phyloP scores from a whole-genome alignment of 30 jellyfish, hydroid and myxozoan genomes.

The Cassiopea andromeda region DNA sequence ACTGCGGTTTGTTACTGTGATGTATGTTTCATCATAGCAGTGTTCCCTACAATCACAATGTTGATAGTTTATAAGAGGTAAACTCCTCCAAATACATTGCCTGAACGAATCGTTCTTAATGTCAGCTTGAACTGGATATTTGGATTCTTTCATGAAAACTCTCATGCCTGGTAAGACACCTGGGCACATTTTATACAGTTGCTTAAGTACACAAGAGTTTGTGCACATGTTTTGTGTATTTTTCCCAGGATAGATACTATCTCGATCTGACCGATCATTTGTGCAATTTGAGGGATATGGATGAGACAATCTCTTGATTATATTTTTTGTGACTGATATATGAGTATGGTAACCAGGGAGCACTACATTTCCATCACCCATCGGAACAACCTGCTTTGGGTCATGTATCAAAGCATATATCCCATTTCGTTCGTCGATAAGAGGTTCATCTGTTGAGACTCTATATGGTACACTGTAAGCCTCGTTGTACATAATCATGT shows the following conservation, averaged over 20 bases:
- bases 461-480: not conserved
- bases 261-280: not conserved
- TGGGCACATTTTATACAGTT: not conserved
- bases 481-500: conserved; percentile 34
- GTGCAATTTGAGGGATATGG: conserved; percentile 14
- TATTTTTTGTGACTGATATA: not conserved
- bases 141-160: not conserved
- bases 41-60: conserved; percentile 1
- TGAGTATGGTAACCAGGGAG: conserved; percentile 41
- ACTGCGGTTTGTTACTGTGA: not conserved
- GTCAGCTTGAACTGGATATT: not conserved
- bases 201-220: conserved; percentile 4
- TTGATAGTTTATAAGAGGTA: not conserved
- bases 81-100: not conserved
- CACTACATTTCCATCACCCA: not conserved
- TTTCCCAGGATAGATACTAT: conserved; percentile 14
- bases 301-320: not conserved
- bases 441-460: not conserved
- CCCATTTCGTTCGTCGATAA: not conserved
- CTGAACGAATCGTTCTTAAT: not conserved
- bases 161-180: conserved; percentile 10
- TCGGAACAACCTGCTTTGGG: not conserved
- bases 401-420: conserved; percentile 8
- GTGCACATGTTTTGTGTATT: conserved; percentile 1
- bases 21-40: conserved; percentile 22